A percentile compares a stretch with the other conserved stretches of the same genome.
phyloP scores from a whole-genome alignment of 2,888 invertebrate genomes.

The Anagyrus pseudococci region DNA sequence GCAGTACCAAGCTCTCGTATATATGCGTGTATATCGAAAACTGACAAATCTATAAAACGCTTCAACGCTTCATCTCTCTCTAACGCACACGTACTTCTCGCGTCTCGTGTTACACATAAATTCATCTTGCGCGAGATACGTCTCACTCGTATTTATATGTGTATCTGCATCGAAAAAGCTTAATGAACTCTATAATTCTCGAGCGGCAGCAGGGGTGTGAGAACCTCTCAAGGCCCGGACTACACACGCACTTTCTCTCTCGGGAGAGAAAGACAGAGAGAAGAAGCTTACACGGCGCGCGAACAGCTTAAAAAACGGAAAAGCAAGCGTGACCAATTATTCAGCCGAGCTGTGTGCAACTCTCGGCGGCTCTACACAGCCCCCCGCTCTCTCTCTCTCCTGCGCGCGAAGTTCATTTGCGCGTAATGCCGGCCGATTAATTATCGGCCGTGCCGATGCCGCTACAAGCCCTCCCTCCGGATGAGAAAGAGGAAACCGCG shows the following conservation, averaged over 20 bases:
- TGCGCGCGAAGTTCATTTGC: conserved; percentile 49
- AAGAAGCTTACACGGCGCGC: neutral
- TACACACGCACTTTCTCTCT: too few species aligned
- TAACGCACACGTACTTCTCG: too few species aligned
- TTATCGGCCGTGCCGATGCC: conserved; percentile 44
- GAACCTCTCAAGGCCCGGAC: neutral
- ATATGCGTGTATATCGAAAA: too few species aligned
- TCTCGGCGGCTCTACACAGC: neutral
- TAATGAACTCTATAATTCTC: conserved; percentile 1
- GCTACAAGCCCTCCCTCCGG: neutral
- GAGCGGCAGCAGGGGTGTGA: too few species aligned
- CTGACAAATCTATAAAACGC: too few species aligned
- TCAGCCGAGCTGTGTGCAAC: neutral
- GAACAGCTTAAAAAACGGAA: neutral
- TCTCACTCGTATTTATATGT: neutral
- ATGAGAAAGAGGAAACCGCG: neutral
- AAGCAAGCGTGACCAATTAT: conserved; percentile 6
- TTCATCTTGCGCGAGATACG: neutral
- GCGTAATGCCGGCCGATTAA: conserved; percentile 54
- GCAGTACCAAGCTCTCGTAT: too few species aligned
- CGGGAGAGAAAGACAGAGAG: too few species aligned
- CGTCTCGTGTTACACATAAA: conserved; percentile 18
- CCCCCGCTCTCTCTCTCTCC: too few species aligned
- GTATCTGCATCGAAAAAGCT: neutral
- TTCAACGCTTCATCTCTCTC: too few species aligned